Percentiles rank a stretch among this genome's conserved stretches.
Evolutionary conservation across 1,140 invertebrate species (phyloP).

Genomic region (Zaprionus capensis): DNA sequence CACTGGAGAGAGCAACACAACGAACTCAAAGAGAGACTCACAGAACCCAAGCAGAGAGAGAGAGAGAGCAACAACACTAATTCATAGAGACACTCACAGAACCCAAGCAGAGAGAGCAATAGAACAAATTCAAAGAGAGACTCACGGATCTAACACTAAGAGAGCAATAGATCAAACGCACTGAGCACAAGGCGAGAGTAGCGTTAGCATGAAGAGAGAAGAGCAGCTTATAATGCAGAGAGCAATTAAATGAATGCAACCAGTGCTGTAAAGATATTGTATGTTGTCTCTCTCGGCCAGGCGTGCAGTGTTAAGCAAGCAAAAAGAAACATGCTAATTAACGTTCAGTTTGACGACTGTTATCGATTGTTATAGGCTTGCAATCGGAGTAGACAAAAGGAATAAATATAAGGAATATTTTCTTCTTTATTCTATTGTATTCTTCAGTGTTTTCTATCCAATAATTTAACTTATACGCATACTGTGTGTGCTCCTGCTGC

Average conservation of each 20-base stretch:
- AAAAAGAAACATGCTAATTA: neutral
- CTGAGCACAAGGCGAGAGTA: neutral
- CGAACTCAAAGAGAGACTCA: too few relatives aligned
- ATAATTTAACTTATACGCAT: neutral
- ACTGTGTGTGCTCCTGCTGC: neutral
- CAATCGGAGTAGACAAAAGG: neutral
- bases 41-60: too few relatives aligned
- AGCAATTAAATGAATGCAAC: neutral
- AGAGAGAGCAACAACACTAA: too few relatives aligned
- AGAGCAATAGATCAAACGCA: neutral
- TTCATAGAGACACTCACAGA: too few relatives aligned
- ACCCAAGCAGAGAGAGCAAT: neutral
- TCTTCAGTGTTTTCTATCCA: neutral
- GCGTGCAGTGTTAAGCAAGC: neutral
- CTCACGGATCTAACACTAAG: too few relatives aligned
- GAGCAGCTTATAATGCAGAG: neutral
- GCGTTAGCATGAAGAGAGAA: neutral
- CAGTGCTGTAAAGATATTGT: too few relatives aligned
- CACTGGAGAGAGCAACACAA: neutral
- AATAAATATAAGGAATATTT: neutral
- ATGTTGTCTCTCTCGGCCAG: neutral
- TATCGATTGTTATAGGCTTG: neutral
- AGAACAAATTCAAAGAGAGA: too few relatives aligned
- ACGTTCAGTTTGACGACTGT: neutral
- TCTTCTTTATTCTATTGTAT: neutral